phyloP scores from a whole-genome alignment of 2,888 invertebrate genomes.

The Tethea ocularis region DNA sequence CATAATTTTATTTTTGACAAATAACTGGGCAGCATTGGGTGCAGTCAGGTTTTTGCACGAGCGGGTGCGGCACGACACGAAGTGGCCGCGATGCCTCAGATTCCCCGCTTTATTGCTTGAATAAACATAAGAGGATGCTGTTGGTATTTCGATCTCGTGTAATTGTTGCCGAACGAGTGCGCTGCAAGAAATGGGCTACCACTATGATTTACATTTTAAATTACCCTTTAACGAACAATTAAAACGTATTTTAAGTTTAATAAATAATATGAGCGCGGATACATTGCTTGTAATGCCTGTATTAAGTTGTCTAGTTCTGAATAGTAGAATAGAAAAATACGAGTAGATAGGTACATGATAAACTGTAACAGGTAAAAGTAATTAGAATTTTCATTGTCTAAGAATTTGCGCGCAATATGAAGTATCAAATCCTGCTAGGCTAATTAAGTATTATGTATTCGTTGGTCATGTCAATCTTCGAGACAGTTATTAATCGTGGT shows the following conservation, averaged over 20 bases:
- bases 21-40: slow-evolving; percentile 68
- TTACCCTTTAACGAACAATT: slow-evolving; percentile 1
- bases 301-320: neutral
- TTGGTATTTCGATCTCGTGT: slow-evolving; percentile 55
- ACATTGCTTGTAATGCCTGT: neutral
- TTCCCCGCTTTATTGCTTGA: slow-evolving; percentile 51
- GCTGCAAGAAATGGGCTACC: slow-evolving; percentile 35
- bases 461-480: slow-evolving; percentile 5
- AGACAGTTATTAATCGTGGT: slow-evolving; percentile 50
- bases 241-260: slow-evolving; percentile 2
- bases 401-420: no score
- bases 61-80: slow-evolving; percentile 32
- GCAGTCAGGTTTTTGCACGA: slow-evolving; percentile 58
- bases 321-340: no score
- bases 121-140: slow-evolving; percentile 55
- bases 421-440: slow-evolving; percentile 34
- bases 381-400: no score
- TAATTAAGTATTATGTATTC: slow-evolving; percentile 22
- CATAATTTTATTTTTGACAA: slow-evolving; percentile 82
- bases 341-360: no score
- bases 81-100: slow-evolving; percentile 36
- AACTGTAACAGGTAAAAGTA: no score
- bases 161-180: slow-evolving; percentile 46
- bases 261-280: neutral
- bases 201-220: slow-evolving; percentile 9